Percentiles rank a stretch among this genome's conserved stretches.
Evolutionary conservation across 2,888 invertebrate genomes (phyloP).

Genomic region (Myathropa florea): DNA sequence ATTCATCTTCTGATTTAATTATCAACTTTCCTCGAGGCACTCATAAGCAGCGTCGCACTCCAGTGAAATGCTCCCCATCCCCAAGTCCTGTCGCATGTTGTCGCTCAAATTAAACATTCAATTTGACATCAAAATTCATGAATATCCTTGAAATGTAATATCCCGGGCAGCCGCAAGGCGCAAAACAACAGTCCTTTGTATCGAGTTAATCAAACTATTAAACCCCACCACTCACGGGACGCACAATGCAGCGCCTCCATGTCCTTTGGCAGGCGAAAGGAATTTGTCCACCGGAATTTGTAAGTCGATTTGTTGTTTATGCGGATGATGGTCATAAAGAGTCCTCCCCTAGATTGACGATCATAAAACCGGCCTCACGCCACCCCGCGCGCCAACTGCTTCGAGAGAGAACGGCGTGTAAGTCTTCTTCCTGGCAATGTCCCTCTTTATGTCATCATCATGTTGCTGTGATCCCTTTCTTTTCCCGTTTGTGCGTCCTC

Average conservation of each 20-base stretch:
- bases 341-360: not conserved
- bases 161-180: not conserved
- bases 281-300: conserved; percentile 55
- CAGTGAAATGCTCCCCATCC: no score
- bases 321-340: conserved; percentile 54
- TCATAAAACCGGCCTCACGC: conserved; percentile 38
- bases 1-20: not conserved
- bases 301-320: conserved; percentile 63
- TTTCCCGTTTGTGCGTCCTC: conserved; percentile 5
- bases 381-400: not conserved
- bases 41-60: not conserved
- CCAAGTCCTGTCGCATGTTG: not conserved
- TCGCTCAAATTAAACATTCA: conserved; percentile 46
- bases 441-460: conserved; percentile 60
- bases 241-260: not conserved
- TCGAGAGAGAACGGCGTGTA: conserved; percentile 21
- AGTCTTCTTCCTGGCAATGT: conserved; percentile 53
- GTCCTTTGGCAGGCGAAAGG: not conserved
- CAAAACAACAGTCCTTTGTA: not conserved
- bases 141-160: not conserved
- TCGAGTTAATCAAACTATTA: conserved; percentile 64
- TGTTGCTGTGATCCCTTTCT: conserved; percentile 57
- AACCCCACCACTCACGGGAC: conserved; percentile 19
- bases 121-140: conserved; percentile 48
- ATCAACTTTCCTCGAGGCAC: not conserved